phyloP scores from a whole-genome alignment of 2,797 vertebrate genomes.

The Hirundo rustica region DNA sequence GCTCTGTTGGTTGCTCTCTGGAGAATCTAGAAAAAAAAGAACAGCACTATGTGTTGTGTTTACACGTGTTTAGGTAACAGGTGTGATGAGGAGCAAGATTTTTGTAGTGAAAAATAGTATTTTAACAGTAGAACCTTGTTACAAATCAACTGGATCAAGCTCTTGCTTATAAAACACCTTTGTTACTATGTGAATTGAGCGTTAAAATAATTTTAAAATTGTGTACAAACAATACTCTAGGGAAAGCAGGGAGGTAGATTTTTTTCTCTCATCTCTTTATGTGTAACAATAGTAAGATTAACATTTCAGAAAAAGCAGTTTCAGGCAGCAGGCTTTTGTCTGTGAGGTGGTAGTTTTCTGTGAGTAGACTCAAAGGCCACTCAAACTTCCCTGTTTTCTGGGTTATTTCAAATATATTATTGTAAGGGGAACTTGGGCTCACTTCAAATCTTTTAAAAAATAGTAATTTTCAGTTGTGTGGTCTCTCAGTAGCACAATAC shows the following conservation, averaged over 20 bases:
- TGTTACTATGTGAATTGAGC: neutral
- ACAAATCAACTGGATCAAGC: neutral
- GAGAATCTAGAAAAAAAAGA: neutral
- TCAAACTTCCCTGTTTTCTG: neutral
- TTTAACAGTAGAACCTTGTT: neutral
- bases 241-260: neutral
- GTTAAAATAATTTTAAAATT: neutral
- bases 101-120: neutral
- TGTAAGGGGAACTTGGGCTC: neutral
- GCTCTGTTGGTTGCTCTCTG: neutral
- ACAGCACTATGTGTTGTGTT: rapidly evolving
- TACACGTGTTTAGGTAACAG: rapidly evolving
- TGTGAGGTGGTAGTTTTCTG: neutral
- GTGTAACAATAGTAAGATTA: neutral
- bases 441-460: neutral
- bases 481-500: neutral
- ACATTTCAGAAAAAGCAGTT: neutral
- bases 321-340: neutral
- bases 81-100: neutral
- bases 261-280: neutral
- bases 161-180: neutral
- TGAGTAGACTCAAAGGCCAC: neutral
- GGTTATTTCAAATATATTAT: neutral
- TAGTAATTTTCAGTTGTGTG: neutral
- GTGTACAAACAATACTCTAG: neutral